Evolutionary conservation across 2,113 vertebrate genomes (phyloP), one percentile per base, ranked within the genome.

Genomic region (Coturnix japonica): DNA sequence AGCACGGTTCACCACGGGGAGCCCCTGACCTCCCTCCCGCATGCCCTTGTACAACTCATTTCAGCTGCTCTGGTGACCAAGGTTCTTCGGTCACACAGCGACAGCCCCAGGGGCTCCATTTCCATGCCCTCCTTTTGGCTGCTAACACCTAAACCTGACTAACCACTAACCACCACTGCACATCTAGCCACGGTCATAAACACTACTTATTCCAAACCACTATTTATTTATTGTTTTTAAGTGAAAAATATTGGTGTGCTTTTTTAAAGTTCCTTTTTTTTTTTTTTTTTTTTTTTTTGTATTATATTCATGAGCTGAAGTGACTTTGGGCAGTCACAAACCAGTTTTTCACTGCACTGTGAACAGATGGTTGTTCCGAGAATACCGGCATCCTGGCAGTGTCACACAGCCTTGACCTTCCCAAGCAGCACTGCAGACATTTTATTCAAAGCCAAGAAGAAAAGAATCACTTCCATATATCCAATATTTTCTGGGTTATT

Each of bases 311-410:
- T 11, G 81, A 93, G 81, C 84, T 95, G 54, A 76, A 95, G 74
- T 92, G 89, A 94, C 93, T 89, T 91, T 72, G 85, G 89, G 92
- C 87, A 94, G 77, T 85, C 81, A 87, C 72, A 70, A 76, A 69
- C 64, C 76, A 53, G 77, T 96, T 93, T 97, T 95, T 96, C 91
- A 94, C 35, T 69, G 59, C 63, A 59, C 28, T 78, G 86, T 75
- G 92, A 96, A 77, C 86, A 95, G 91, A 84, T 88, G 95, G 91
- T 35, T 91, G 81, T 91, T 97, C 77, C 93, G 81, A 95, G 92
- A 96, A 95, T 78, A 95, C 25, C 87, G 73, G 77, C 37, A 61
- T 61, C 95, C 83, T 93, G 51, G 90, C 80, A 91, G 37, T 91
- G 92, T 89, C 81, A 93, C 49, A 79, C 79, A 91, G 69, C 28